These are phyloP conservation scores for Dolichopus griseipennis DNA, from an alignment of 2,888 invertebrate species.

Conservation along the genomic window DNA sequence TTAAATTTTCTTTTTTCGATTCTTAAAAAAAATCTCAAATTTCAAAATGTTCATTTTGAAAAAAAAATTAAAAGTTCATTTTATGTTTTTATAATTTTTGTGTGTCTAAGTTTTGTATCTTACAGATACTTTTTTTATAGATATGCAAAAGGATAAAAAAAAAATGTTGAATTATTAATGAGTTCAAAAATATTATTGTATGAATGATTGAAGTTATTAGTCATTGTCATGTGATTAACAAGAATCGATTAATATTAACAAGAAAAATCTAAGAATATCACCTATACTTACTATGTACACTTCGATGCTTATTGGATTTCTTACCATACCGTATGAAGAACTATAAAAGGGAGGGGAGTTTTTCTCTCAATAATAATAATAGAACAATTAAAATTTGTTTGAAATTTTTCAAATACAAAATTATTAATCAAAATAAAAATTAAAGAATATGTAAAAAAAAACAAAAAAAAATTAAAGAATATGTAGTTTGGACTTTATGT, in stretches of 20 bases:
- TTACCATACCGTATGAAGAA: no score
- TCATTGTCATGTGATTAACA: constrained; percentile 4
- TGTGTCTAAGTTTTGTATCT: neutral
- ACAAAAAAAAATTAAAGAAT: no score
- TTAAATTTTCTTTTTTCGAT: no score
- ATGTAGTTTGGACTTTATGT: no score
- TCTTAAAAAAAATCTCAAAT: neutral
- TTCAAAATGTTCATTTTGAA: neutral
- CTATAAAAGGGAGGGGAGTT: no score
- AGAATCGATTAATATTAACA: neutral
- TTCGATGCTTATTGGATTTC: no score
- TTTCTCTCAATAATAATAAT: no score
- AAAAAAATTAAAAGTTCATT: neutral
- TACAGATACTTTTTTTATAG: neutral
- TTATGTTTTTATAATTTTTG: neutral
- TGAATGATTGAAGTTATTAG: constrained; percentile 6
- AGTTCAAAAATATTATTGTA: neutral
- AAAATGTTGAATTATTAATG: neutral
- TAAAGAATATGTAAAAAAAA: no score
- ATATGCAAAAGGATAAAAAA: neutral
- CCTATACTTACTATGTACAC: no score
- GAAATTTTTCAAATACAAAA: no score
- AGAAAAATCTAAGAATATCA: neutral
- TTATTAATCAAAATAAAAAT: no score
- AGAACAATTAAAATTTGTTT: no score